phyloP scores from a whole-genome alignment of 2,113 vertebrate species.

The Paradisaea rubra region DNA sequence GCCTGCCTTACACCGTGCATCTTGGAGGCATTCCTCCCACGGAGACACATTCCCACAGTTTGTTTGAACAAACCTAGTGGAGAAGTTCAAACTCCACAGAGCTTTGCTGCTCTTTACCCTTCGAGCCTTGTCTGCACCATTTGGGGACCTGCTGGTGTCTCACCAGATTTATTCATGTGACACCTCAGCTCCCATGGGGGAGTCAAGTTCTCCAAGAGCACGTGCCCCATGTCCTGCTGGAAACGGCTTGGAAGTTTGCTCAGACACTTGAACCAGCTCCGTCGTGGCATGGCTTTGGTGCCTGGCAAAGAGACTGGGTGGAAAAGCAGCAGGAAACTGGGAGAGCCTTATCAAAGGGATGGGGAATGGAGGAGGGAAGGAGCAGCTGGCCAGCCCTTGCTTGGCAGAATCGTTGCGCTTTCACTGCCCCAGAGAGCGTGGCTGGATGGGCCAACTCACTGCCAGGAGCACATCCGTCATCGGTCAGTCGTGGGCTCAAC shows the following conservation, averaged over 20 bases:
- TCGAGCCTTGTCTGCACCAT: neutral
- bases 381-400: neutral
- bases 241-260: neutral
- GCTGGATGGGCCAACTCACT: neutral
- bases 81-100: neutral
- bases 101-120: neutral
- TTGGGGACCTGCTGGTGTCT: neutral
- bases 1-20: neutral
- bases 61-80: neutral
- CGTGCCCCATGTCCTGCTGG: neutral
- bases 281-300: neutral
- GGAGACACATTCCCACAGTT: neutral
- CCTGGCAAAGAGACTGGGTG: neutral
- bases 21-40: neutral
- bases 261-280: neutral
- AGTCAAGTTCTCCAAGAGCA: neutral
- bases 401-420: neutral
- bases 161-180: neutral
- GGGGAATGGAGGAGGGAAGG: neutral
- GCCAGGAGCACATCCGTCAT: neutral
- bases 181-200: fast-evolving
- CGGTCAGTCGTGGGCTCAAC: neutral
- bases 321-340: neutral
- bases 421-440: neutral
- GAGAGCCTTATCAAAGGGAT: neutral